Evolutionary conservation across 2,113 vertebrate species (phyloP).

Genomic region (Petaurus breviceps): DNA sequence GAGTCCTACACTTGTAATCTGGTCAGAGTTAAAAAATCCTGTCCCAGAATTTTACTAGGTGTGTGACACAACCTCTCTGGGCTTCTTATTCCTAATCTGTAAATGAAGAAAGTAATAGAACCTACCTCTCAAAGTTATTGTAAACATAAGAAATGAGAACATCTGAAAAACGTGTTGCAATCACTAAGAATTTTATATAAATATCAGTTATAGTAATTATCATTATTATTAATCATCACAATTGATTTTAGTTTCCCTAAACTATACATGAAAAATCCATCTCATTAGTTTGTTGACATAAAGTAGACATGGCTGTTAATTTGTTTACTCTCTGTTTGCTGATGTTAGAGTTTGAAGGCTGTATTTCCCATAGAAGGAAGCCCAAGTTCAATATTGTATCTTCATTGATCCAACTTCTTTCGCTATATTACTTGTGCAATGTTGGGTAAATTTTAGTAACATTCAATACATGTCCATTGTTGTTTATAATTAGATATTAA

Average conservation of each 20-base stretch:
- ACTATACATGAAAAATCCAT: too few relatives aligned
- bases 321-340: background rate
- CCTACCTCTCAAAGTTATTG: background rate
- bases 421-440: background rate
- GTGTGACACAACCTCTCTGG: too few relatives aligned
- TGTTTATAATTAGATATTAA: background rate
- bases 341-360: background rate
- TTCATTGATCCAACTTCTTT: background rate
- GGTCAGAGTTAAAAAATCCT: too few relatives aligned
- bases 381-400: background rate
- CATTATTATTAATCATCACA: background rate
- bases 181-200: background rate
- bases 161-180: background rate
- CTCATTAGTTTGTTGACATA: background rate
- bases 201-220: background rate
- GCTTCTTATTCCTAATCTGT: background rate
- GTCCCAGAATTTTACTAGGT: too few relatives aligned
- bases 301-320: background rate
- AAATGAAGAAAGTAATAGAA: background rate
- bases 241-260: too few relatives aligned
- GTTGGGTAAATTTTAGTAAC: background rate
- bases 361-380: background rate
- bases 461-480: background rate
- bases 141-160: background rate
- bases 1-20: too few relatives aligned